Conservation (phyloP, 2,888 invertebrate species). For the Noctua comes region DNA sequence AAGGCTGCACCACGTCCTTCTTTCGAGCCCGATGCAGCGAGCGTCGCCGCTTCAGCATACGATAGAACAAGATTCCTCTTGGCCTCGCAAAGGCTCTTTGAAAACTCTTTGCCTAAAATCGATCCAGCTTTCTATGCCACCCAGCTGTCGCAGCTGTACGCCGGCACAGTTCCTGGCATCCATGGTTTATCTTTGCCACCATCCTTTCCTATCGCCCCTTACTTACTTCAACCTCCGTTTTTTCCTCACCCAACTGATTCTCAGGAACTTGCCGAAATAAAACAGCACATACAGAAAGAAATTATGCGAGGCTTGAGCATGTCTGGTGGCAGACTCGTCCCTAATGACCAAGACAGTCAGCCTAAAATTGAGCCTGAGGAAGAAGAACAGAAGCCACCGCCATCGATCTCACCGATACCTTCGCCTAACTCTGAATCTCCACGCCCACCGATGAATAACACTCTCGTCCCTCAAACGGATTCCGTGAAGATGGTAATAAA, state of each 20-base stretch:
- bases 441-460: conserved; percentile 86
- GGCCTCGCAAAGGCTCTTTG: conserved; percentile 92
- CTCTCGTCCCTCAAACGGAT: conserved; percentile 87
- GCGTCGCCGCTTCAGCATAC: conserved; percentile 83
- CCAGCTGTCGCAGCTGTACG: conserved; percentile 91
- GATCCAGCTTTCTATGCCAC: conserved; percentile 92
- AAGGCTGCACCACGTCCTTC: conserved; percentile 85
- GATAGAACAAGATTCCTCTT: conserved; percentile 91
- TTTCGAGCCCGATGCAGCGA: conserved; percentile 82
- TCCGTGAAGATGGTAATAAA: conserved; percentile 97
- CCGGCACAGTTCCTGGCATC: conserved; percentile 89
- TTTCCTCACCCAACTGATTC: conserved; percentile 90
- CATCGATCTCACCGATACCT: conserved; percentile 83
- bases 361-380: conserved; percentile 88
- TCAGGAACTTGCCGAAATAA: conserved; percentile 92
- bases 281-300: conserved; percentile 92
- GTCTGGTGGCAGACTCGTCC: conserved; percentile 92
- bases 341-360: conserved; percentile 80
- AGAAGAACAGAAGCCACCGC: conserved; percentile 88
- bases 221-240: conserved; percentile 91
- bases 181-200: conserved; percentile 90
- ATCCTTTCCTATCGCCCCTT: conserved; percentile 88
- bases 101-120: conserved; percentile 91
- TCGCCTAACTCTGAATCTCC: conserved; percentile 88
- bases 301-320: conserved; percentile 92